Evolutionary conservation across 2,888 invertebrate genomes (phyloP).

Genomic region (Carcina quercana): DNA sequence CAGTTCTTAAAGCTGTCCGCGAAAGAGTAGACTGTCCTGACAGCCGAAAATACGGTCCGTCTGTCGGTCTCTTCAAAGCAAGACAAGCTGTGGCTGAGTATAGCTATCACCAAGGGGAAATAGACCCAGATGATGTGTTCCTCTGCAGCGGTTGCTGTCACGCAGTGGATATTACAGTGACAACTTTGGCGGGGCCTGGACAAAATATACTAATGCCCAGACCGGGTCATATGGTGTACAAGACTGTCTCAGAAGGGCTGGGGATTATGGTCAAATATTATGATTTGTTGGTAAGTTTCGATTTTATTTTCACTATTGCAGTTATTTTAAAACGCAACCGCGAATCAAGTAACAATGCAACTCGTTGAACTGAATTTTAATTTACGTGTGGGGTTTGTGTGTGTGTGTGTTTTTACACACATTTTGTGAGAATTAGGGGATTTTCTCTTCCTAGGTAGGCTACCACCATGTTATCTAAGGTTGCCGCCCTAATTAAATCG

Average conservation of each 20-base stretch:
- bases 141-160: constrained; percentile 97
- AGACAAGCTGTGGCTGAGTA: constrained; percentile 91
- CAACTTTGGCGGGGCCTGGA: constrained; percentile 89
- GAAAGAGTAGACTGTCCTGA: constrained; percentile 79
- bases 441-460: no score
- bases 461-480: no score
- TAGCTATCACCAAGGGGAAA: constrained; percentile 78
- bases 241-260: constrained; percentile 88
- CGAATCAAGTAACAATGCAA: background rate
- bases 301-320: background rate
- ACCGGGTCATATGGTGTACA: constrained; percentile 95
- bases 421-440: constrained; percentile 9
- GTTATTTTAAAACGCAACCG: background rate
- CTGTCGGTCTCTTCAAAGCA: constrained; percentile 84
- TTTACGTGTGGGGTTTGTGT: background rate
- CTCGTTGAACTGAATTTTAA: background rate
- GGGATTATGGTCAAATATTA: constrained; percentile 87
- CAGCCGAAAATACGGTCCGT: constrained; percentile 92
- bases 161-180: constrained; percentile 93
- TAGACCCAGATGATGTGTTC: constrained; percentile 83
- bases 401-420: background rate
- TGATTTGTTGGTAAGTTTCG: constrained; percentile 76
- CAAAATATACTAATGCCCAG: constrained; percentile 95
- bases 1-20: constrained; percentile 86
- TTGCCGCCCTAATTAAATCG: no score